Conservation (phyloP, 2,113 vertebrate genomes). For the Upupa epops region DNA sequence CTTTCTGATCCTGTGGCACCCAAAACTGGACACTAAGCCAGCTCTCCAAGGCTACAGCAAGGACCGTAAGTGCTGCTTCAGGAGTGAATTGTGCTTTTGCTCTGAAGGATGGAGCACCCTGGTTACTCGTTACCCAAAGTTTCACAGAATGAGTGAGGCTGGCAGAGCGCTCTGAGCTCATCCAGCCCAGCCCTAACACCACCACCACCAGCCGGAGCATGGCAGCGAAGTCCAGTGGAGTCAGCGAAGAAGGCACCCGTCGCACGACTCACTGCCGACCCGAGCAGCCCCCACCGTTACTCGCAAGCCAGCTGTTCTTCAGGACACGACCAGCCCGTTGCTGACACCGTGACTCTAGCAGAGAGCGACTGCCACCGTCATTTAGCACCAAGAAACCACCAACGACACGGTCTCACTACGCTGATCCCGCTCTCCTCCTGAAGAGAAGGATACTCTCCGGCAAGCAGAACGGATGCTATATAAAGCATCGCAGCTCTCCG, state of each 20-base stretch:
- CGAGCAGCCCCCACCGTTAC: not conserved
- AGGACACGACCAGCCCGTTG: not conserved
- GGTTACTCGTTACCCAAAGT: not conserved
- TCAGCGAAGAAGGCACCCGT: not conserved
- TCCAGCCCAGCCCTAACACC: too few relatives aligned
- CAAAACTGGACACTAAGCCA: too few relatives aligned
- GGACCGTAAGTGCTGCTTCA: too few relatives aligned
- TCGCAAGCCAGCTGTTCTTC: not conserved
- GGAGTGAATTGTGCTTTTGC: too few relatives aligned
- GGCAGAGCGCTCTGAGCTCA: too few relatives aligned
- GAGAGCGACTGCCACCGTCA: not conserved
- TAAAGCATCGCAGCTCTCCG: not conserved
- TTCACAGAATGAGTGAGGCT: too few relatives aligned
- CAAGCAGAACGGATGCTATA: not conserved
- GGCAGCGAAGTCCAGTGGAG: not conserved
- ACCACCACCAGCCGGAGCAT: too few relatives aligned
- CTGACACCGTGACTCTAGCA: not conserved
- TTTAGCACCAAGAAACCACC: not conserved
- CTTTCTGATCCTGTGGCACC: too few relatives aligned
- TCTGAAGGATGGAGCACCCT: not conserved
- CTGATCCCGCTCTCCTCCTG: not conserved
- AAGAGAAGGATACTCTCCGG: not conserved
- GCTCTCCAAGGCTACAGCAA: too few relatives aligned
- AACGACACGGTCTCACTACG: not conserved
- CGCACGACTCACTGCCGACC: not conserved